phyloP scores from a whole-genome alignment of 1,140 invertebrate genomes.

The Rhysida immarginata region DNA sequence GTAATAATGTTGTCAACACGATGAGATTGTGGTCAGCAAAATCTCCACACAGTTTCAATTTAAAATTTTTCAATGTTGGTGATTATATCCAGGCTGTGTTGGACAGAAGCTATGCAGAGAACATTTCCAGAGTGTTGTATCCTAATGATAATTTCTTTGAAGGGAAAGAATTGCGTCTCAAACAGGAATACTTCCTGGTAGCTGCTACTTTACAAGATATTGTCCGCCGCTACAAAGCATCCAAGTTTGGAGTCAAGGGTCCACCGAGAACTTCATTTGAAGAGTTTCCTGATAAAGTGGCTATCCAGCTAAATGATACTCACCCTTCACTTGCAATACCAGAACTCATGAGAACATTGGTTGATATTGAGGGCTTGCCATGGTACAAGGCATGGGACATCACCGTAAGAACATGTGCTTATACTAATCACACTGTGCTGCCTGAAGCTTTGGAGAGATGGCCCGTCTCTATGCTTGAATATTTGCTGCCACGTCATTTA shows the following conservation, averaged over 20 bases:
- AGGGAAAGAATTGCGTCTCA: constrained; percentile 92
- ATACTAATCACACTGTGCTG: constrained; percentile 97
- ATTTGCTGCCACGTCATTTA: constrained; percentile 84
- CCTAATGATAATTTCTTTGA: constrained; percentile 98
- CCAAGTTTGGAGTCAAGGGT: constrained; percentile 77
- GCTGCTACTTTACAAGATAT: constrained; percentile 97
- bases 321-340: constrained; percentile 97
- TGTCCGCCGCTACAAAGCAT: constrained; percentile 86
- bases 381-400: constrained; percentile 96
- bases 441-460: constrained; percentile 96
- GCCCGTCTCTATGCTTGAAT: constrained; percentile 75
- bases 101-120: constrained; percentile 93
- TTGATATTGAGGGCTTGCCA: constrained; percentile 80
- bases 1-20: constrained; percentile 97
- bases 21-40: constrained; percentile 96
- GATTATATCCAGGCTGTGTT: constrained; percentile 98
- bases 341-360: constrained; percentile 85
- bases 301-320: constrained; percentile 97
- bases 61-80: constrained; percentile 97
- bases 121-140: constrained; percentile 93
- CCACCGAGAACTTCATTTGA: constrained; percentile 73
- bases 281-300: constrained; percentile 87
- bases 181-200: constrained; percentile 98
- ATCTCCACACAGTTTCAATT: constrained; percentile 89
- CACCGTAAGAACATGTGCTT: constrained; percentile 73